Evolutionary conservation across 2,888 invertebrate species (phyloP), one percentile per base, ranked within the genome.

Genomic region (Chalcosyrphus nemorum): DNA sequence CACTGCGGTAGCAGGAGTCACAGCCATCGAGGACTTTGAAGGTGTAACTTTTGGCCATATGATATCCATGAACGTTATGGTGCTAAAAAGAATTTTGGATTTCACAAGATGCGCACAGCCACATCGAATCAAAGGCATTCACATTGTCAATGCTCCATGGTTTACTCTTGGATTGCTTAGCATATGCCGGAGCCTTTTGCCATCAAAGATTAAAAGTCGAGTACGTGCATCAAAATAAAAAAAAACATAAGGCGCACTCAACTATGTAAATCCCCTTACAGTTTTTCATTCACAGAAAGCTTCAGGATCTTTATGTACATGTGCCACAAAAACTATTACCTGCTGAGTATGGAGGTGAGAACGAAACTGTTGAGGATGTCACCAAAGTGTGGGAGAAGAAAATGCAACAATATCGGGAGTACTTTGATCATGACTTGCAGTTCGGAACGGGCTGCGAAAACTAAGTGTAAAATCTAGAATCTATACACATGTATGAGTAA

Each of bases 271-370:
- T 87, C 75, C 1, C 87, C 61, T 50, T 85, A 52, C 11, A 74
- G 72, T 59, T 81, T 72, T 78, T 65, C 27, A 43, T 82, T 43
- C 75, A 61, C 50, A 85, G 65, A 13, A 54, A 61, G n/a, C 21
- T 86, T 0, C 41, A 66, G 41, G 89, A 93, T 93, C 84, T 93
- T 43, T 92, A 90, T 88, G 91, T 86, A 84, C 87, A 92, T 72
- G 90, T 94, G 29, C 93, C 94, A 1, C 92, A 92, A 87, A 91
- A 92, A 9, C 89, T 93, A 27, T 89, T 94, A 35, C 94, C 94
- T 3, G 91, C 89, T 1, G 94, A 95, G 88, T 94, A 94, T 86
- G 94, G 94, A 13, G 95, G 95, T 2, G 91, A 92, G 17, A 92
- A 92, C 70, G 92, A 92, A 86, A 91, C 92, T 75, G 87, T 93